Conservation (phyloP, 1,140 invertebrate species). For the Hylyphantes graminicola region DNA sequence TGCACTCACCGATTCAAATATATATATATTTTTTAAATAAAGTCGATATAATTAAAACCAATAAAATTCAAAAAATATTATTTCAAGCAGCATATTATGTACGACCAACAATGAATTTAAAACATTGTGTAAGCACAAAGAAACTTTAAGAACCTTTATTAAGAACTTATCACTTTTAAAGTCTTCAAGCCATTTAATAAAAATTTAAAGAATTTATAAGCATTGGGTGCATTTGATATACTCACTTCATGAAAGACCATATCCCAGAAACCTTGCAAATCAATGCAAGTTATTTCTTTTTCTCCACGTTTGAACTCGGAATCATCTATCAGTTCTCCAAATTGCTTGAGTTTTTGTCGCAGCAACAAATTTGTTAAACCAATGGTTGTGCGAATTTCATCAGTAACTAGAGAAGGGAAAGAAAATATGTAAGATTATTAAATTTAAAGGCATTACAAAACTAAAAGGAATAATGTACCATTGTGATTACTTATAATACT, state of each 20-base stretch:
- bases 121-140: too few relatives aligned
- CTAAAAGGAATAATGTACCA: too few relatives aligned
- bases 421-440: neutral
- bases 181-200: neutral
- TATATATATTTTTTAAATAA: too few relatives aligned
- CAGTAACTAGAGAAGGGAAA: slow-evolving; percentile 65
- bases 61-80: too few relatives aligned
- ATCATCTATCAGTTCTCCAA: slow-evolving; percentile 73
- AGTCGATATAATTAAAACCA: too few relatives aligned
- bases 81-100: too few relatives aligned
- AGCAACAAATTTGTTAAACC: slow-evolving; percentile 78
- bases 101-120: too few relatives aligned
- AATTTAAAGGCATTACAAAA: too few relatives aligned
- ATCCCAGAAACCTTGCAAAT: slow-evolving; percentile 83
- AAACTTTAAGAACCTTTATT: too few relatives aligned
- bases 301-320: slow-evolving; percentile 74
- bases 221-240: neutral
- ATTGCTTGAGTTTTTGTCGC: slow-evolving; percentile 77
- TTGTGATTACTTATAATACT: too few relatives aligned
- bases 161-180: too few relatives aligned
- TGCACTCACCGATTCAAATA: too few relatives aligned
- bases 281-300: slow-evolving; percentile 73
- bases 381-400: slow-evolving; percentile 76
- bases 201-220: neutral
- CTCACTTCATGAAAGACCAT: slow-evolving; percentile 76